Percentiles rank a stretch among this genome's conserved stretches.
Conservation (phyloP, 2,797 vertebrate species). For the Leptodactylus fallax region DNA sequence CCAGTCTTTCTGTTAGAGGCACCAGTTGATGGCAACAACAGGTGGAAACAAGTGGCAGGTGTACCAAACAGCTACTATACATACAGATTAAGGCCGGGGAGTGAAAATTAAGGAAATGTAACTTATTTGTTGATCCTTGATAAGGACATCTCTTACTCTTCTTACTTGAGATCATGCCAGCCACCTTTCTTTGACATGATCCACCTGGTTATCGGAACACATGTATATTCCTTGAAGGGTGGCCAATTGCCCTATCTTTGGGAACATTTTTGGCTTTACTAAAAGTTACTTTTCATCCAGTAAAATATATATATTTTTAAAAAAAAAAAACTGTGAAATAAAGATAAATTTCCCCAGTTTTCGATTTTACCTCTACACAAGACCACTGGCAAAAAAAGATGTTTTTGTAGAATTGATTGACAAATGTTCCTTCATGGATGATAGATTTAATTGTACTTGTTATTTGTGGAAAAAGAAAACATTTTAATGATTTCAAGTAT, state of each 20-base stretch:
- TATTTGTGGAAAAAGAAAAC: slow-evolving; percentile 9
- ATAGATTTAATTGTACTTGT: slow-evolving; percentile 32
- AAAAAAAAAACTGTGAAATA: neutral
- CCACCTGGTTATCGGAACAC: neutral
- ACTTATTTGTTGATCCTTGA: too few species aligned
- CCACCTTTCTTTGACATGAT: neutral
- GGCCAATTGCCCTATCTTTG: too few species aligned
- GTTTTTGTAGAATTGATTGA: slow-evolving; percentile 23
- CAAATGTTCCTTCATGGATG: slow-evolving; percentile 42
- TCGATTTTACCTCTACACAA: neutral
- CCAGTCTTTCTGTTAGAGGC: too few species aligned
- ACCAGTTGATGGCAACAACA: too few species aligned
- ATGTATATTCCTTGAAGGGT: too few species aligned
- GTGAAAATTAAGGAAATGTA: too few species aligned
- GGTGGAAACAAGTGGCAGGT: too few species aligned
- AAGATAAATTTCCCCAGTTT: neutral
- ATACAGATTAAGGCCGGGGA: too few species aligned
- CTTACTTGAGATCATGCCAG: neutral
- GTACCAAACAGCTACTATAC: too few species aligned
- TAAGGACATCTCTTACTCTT: too few species aligned
- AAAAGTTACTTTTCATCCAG: neutral
- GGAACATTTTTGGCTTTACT: neutral
- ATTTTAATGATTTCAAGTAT: slow-evolving; percentile 43
- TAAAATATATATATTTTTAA: neutral
- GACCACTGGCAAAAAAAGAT: neutral